phyloP scores from a whole-genome alignment of 2,113 vertebrate species.

The Rousettus leschenaultii region DNA sequence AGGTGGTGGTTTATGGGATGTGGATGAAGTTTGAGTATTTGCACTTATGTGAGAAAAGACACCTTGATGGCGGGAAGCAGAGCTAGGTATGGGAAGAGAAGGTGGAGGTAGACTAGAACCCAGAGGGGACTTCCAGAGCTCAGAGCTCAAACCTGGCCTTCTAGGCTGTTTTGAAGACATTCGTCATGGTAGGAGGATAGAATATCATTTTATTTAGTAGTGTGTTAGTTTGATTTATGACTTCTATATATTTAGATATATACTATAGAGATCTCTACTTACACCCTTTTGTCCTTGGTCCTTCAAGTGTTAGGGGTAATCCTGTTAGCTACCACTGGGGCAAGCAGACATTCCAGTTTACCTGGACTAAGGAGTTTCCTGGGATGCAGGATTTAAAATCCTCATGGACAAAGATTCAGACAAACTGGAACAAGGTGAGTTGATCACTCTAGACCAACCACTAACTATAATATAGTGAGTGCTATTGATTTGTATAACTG shows the following conservation, averaged over 20 bases:
- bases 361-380: not conserved
- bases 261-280: not conserved
- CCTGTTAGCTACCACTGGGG: not conserved
- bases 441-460: not conserved
- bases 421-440: not conserved
- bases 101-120: not conserved
- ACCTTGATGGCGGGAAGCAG: not conserved
- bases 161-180: not conserved
- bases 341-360: not conserved
- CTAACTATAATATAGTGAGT: rapidly evolving
- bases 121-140: not conserved
- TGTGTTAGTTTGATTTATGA: not conserved
- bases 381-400: not conserved
- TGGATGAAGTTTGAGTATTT: not conserved
- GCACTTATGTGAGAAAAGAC: not conserved
- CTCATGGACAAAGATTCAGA: not conserved
- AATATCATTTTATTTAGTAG: not conserved
- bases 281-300: not conserved
- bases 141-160: not conserved
- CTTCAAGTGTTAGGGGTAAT: not conserved
- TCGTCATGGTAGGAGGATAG: not conserved
- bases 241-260: constrained; percentile 8
- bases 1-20: not conserved
- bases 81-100: not conserved
- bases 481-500: rapidly evolving